Conservation (phyloP, 2,888 invertebrate genomes). For the Criorhina ranunculi region DNA sequence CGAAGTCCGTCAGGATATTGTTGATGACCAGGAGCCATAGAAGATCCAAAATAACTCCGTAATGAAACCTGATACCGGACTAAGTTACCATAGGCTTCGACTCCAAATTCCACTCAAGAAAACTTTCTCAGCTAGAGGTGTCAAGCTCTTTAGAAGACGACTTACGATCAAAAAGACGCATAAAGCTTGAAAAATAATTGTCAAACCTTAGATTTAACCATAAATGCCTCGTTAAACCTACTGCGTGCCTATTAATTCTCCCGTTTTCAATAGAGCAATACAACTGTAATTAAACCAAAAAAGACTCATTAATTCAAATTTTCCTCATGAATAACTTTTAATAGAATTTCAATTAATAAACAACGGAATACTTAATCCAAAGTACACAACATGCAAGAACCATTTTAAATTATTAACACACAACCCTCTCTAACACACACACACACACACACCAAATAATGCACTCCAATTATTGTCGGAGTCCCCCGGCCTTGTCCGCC, state of each 20-base stretch:
- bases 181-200: too few relatives aligned
- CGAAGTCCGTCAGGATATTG: too few relatives aligned
- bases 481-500: constrained; percentile 35
- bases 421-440: constrained; percentile 57
- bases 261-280: constrained; percentile 42
- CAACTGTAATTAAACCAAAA: constrained; percentile 55
- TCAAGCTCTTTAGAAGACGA: too few relatives aligned
- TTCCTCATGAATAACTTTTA: constrained; percentile 62
- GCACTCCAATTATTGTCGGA: constrained; percentile 73
- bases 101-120: too few relatives aligned
- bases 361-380: constrained; percentile 36
- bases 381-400: constrained; percentile 2
- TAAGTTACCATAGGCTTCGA: too few relatives aligned
- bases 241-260: not conserved
- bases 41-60: too few relatives aligned
- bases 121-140: too few relatives aligned
- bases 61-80: too few relatives aligned
- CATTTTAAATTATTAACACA: constrained; percentile 74
- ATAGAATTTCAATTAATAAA: constrained; percentile 65
- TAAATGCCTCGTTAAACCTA: too few relatives aligned
- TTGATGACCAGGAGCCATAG: too few relatives aligned
- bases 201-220: too few relatives aligned
- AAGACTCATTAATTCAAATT: constrained; percentile 65
- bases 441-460: constrained; percentile 75
- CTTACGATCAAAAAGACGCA: too few relatives aligned